Conservation (phyloP, 2,888 invertebrate genomes). For the Lissonota sp. region DNA sequence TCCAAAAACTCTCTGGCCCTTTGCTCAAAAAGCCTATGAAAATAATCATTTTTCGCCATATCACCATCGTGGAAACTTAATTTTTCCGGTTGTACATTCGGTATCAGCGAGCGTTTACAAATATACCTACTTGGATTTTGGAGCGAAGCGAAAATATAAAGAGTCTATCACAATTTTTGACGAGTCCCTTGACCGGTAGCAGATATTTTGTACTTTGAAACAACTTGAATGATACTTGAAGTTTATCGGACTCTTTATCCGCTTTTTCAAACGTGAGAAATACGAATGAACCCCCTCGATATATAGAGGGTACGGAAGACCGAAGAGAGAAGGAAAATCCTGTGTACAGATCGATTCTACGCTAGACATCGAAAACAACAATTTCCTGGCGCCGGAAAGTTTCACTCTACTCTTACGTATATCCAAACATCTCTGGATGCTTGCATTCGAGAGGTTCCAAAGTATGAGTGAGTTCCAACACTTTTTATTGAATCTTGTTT, state of each 20-base stretch:
- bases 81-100: no score
- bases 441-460: background rate
- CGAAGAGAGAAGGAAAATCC: constrained; percentile 26
- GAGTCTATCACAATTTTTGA: no score
- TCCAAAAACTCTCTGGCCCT: no score
- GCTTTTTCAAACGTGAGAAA: constrained; percentile 48
- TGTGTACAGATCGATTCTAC: constrained; percentile 1
- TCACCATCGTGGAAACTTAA: no score
- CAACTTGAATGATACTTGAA: background rate
- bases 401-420: constrained; percentile 32
- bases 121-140: no score
- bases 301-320: constrained; percentile 22
- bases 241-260: constrained; percentile 34
- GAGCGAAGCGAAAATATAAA: no score
- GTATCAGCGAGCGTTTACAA: no score
- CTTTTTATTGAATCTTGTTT: no score
- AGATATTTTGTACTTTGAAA: no score
- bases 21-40: no score
- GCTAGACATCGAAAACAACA: constrained; percentile 53
- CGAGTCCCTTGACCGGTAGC: no score
- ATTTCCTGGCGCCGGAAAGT: constrained; percentile 64
- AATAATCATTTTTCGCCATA: no score
- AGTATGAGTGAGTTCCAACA: background rate
- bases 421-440: background rate
- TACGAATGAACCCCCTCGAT: constrained; percentile 36